Evolutionary conservation across 2,797 vertebrate genomes (phyloP).

Genomic region (Pristis pectinata): DNA sequence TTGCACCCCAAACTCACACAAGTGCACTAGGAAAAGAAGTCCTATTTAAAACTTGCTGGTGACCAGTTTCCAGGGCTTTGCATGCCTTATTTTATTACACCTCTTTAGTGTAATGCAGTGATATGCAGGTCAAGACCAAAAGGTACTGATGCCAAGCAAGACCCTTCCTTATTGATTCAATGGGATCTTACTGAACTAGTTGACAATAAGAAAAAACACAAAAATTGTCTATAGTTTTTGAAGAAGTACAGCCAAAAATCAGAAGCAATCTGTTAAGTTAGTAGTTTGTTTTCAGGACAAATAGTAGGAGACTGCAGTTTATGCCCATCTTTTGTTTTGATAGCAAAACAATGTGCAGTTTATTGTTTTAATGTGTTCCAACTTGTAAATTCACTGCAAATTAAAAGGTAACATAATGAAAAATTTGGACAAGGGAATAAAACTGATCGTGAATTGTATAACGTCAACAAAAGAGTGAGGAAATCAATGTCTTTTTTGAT

Average conservation of each 20-base stretch:
- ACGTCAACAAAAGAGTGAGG: neutral
- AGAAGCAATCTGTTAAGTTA: neutral
- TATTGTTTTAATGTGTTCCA: neutral
- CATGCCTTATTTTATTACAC: neutral
- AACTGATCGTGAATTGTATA: neutral
- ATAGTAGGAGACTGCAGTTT: neutral
- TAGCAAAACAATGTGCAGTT: neutral
- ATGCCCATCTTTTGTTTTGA: neutral
- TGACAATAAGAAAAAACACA: neutral
- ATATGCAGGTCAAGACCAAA: neutral
- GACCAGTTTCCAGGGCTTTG: neutral
- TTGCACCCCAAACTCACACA: neutral
- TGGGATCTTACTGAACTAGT: neutral
- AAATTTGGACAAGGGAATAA: neutral
- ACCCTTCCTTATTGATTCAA: neutral
- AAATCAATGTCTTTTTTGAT: neutral
- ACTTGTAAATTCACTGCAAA: neutral
- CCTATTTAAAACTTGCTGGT: neutral
- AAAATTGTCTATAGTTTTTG: neutral
- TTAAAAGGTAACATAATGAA: neutral
- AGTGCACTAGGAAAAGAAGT: neutral
- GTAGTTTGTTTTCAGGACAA: neutral
- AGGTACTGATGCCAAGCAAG: neutral
- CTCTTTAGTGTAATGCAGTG: neutral
- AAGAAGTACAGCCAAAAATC: neutral